Evolutionary conservation across 2,113 vertebrate genomes (phyloP).

Genomic region (Cricetomys ansorgei): DNA sequence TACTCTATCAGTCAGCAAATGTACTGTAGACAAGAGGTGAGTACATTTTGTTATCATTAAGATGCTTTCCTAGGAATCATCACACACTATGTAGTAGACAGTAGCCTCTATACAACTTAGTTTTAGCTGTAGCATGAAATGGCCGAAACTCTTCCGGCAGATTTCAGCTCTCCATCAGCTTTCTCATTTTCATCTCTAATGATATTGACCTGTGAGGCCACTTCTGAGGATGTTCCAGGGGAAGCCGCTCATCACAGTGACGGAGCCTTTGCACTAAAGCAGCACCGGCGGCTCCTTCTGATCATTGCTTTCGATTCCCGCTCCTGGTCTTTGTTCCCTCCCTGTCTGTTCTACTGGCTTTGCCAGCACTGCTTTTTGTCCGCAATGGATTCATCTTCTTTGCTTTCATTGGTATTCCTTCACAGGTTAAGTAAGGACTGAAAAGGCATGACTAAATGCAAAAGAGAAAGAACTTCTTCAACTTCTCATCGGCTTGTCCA

Average conservation of each 20-base stretch:
- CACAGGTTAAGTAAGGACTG: background rate
- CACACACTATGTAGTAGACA: rapidly evolving
- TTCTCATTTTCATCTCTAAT: constrained; percentile 80
- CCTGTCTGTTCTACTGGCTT: background rate
- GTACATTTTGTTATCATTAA: background rate
- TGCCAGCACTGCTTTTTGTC: background rate
- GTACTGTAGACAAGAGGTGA: constrained; percentile 27
- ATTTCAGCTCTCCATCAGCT: constrained; percentile 45
- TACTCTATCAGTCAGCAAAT: background rate
- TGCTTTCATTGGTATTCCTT: background rate
- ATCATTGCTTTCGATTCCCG: background rate
- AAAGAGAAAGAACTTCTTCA: constrained; percentile 22
- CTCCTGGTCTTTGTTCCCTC: background rate
- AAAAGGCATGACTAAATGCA: background rate
- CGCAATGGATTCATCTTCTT: background rate
- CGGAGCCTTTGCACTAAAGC: constrained; percentile 66
- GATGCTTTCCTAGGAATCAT: background rate
- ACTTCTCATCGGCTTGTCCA: background rate
- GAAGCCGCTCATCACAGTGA: constrained; percentile 72
- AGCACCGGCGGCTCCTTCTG: constrained; percentile 4
- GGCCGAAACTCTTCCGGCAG: background rate
- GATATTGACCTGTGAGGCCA: constrained; percentile 65
- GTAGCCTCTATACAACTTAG: background rate
- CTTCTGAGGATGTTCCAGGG: constrained; percentile 67
- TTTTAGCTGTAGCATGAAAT: constrained; percentile 7